phyloP scores from a whole-genome alignment of 2,888 invertebrate genomes.

The Aproaerema taeniolella region DNA sequence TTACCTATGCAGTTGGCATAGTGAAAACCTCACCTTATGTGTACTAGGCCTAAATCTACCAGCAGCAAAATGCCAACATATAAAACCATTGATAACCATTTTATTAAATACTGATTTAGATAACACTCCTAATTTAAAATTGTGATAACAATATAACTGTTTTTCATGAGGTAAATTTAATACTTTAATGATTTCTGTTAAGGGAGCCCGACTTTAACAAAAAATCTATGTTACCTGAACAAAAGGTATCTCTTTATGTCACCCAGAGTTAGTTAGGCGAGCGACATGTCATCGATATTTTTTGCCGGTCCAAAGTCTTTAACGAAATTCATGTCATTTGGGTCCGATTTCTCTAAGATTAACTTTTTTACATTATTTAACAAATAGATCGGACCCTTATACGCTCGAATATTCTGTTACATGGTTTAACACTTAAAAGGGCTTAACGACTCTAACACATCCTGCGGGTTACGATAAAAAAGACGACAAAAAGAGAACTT shows the following conservation, averaged over 20 bases:
- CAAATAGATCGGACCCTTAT: slow-evolving; percentile 75
- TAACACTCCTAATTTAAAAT: too few species aligned
- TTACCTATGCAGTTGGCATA: too few species aligned
- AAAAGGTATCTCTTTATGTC: slow-evolving; percentile 45
- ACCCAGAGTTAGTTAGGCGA: slow-evolving; percentile 53
- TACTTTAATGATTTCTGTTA: too few species aligned
- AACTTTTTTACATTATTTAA: slow-evolving; percentile 73
- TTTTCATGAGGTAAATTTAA: too few species aligned
- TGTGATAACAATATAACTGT: too few species aligned
- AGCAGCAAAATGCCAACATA: too few species aligned
- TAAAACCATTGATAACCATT: too few species aligned
- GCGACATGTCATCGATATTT: slow-evolving; percentile 67
- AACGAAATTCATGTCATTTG: slow-evolving; percentile 75
- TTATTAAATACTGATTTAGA: too few species aligned
- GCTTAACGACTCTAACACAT: slow-evolving; percentile 78
- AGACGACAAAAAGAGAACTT: slow-evolving; percentile 70
- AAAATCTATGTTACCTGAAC: slow-evolving; percentile 50
- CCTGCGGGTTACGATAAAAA: slow-evolving; percentile 77
- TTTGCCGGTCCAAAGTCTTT: slow-evolving; percentile 70
- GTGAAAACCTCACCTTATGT: too few species aligned
- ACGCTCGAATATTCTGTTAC: slow-evolving; percentile 76
- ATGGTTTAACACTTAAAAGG: slow-evolving; percentile 78
- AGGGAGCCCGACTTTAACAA: too few species aligned
- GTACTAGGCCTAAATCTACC: too few species aligned
- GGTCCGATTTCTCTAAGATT: slow-evolving; percentile 74